Percentiles rank a stretch among this genome's conserved stretches.
Conservation (phyloP, 2,113 vertebrate genomes). For the Martes martes region DNA sequence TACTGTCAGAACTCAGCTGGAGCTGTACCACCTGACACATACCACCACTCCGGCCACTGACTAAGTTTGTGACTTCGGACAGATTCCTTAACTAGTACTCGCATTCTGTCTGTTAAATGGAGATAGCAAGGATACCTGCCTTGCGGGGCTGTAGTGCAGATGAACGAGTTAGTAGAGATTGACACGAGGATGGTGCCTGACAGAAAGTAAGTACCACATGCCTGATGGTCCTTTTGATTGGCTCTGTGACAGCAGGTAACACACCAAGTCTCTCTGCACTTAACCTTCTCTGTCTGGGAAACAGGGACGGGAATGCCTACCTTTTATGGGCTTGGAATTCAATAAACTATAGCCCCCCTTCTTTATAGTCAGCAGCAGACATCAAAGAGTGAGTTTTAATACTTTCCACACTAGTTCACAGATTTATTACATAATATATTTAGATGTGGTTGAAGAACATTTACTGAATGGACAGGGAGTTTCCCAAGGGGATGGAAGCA, state of each 20-base stretch:
- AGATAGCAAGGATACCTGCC: not conserved
- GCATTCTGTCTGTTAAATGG: not conserved
- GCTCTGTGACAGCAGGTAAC: not conserved
- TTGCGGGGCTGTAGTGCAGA: not conserved
- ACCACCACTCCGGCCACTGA: not conserved
- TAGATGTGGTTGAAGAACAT: conserved; percentile 16
- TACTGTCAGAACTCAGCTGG: not conserved
- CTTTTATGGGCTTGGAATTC: conserved; percentile 65
- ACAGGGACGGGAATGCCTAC: not conserved
- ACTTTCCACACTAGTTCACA: conserved; percentile 25
- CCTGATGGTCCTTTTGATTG: accelerated
- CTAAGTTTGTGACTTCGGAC: not conserved
- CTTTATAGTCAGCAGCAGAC: not conserved
- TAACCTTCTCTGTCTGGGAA: not conserved
- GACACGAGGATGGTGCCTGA: accelerated
- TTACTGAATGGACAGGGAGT: not conserved
- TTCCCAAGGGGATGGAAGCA: not conserved
- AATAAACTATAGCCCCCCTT: not conserved
- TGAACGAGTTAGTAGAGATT: too few species aligned
- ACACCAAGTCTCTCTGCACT: not conserved
- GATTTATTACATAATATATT: conserved; percentile 45
- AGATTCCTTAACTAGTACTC: not conserved
- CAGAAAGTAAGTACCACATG: not conserved
- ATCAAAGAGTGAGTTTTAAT: conserved; percentile 48
- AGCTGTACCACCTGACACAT: not conserved